Conservation (phyloP, 2,888 invertebrate species). For the Amphipyra berbera region DNA sequence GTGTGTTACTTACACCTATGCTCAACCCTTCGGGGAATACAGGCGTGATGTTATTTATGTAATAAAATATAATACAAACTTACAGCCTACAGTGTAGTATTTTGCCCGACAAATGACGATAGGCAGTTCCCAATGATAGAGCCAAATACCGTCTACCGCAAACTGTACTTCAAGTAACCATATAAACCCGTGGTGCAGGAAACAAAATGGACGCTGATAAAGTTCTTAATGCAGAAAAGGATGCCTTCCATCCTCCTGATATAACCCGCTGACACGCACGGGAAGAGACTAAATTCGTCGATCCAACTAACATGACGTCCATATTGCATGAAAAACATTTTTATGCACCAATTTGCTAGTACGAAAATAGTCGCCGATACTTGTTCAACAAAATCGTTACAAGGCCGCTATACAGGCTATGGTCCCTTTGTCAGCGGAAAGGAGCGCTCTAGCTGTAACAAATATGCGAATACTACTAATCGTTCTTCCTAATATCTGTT, state of each 20-base stretch:
- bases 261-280: no score
- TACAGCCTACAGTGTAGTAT: no score
- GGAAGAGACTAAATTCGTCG: constrained; percentile 9
- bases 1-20: no score
- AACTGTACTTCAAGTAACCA: no score
- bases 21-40: no score
- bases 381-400: constrained; percentile 59
- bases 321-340: constrained; percentile 22
- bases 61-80: no score
- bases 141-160: no score
- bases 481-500: not conserved
- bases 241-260: no score
- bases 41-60: no score
- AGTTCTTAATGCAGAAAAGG: no score
- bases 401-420: constrained; percentile 49
- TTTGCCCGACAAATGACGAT: no score
- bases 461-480: not conserved
- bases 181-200: not conserved
- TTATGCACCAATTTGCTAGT: constrained; percentile 27
- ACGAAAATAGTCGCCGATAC: constrained; percentile 55
- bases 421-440: constrained; percentile 32
- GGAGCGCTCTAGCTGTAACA: not conserved
- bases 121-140: no score
- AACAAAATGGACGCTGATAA: not conserved
- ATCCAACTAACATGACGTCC: not conserved